Evolutionary conservation across 2,888 invertebrate species (phyloP).

Genomic region (Callosobruchus maculatus): DNA sequence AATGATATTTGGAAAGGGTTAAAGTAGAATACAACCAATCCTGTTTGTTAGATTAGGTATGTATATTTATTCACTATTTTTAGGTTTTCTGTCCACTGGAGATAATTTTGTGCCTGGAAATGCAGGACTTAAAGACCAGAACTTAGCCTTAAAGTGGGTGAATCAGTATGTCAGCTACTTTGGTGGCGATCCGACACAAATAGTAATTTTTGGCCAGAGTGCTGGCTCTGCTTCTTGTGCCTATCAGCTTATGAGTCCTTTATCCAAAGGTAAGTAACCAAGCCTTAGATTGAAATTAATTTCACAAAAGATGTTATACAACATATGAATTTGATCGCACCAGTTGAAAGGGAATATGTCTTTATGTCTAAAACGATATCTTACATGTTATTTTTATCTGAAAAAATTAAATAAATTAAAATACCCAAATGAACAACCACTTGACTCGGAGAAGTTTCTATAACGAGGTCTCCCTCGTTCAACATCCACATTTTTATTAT

Average conservation of each 20-base stretch:
- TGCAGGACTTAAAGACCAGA: conserved; percentile 70
- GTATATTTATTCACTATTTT: neutral
- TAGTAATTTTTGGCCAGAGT: conserved; percentile 66
- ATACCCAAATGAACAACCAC: no score
- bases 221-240: conserved; percentile 59
- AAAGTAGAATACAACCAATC: neutral
- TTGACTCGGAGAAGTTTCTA: no score
- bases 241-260: conserved; percentile 13
- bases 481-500: no score
- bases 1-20: no score
- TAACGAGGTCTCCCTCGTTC: no score
- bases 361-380: no score
- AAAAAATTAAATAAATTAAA: no score
- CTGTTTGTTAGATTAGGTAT: neutral
- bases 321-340: no score
- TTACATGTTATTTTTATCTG: no score
- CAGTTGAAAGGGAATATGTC: no score
- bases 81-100: conserved; percentile 68
- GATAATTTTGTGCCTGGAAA: conserved; percentile 66
- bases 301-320: no score
- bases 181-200: conserved; percentile 65
- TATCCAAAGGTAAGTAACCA: conserved; percentile 1
- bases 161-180: conserved; percentile 64
- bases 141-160: conserved; percentile 65
- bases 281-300: no score